Evolutionary conservation across 2,113 vertebrate species (phyloP).

Genomic region (Parotia lawesii): DNA sequence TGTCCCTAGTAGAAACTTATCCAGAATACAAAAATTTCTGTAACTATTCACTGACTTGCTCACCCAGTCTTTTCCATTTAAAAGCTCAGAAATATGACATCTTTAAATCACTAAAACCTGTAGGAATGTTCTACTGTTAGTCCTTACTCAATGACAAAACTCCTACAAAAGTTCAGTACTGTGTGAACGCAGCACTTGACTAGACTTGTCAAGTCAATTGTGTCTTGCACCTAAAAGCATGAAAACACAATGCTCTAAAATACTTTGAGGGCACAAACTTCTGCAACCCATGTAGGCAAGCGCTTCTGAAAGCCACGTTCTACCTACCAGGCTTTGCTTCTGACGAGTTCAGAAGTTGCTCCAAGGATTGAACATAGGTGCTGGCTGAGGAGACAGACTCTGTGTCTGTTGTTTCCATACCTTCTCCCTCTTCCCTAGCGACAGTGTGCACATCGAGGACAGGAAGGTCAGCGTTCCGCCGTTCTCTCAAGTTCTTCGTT

Average conservation of each 20-base stretch:
- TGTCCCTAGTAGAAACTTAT: background rate
- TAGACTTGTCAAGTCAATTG: background rate
- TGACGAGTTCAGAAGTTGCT: constrained; percentile 88
- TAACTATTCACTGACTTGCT: background rate
- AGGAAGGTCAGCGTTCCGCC: constrained; percentile 74
- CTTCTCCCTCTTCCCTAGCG: constrained; percentile 92
- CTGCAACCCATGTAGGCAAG: background rate
- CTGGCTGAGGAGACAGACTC: constrained; percentile 81
- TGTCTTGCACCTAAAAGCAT: background rate
- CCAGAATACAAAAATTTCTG: background rate
- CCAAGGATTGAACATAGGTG: constrained; percentile 80
- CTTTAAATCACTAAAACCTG: background rate
- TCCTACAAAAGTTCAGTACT: background rate
- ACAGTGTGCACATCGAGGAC: constrained; percentile 81
- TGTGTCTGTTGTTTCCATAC: constrained; percentile 91
- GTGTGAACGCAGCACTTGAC: background rate
- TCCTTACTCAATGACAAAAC: background rate
- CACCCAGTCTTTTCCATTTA: background rate
- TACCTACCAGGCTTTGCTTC: constrained; percentile 84
- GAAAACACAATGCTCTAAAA: background rate
- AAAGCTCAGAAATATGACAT: background rate
- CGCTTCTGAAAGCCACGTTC: background rate
- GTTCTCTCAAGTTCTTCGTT: constrained; percentile 76
- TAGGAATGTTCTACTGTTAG: background rate
- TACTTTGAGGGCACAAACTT: background rate